phyloP scores from a whole-genome alignment of 1,140 invertebrate genomes.

The Euwallacea fornicatus region DNA sequence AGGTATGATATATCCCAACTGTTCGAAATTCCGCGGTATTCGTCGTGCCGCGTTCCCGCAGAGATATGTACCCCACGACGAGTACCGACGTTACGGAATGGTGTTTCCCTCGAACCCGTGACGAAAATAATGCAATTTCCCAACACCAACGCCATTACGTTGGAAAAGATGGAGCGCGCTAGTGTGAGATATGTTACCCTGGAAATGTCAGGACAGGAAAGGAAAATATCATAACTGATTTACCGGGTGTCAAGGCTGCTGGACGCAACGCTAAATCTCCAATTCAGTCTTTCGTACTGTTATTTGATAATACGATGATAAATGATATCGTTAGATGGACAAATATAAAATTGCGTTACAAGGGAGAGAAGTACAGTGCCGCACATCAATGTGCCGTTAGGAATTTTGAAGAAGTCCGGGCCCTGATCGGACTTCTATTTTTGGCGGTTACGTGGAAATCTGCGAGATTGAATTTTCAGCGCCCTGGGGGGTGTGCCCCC shows the following conservation, averaged over 20 bases:
- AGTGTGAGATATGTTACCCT: constrained; percentile 14
- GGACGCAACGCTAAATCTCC: constrained; percentile 40
- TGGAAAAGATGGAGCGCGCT: constrained; percentile 24
- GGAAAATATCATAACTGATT: constrained; percentile 43
- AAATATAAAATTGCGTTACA: constrained; percentile 34
- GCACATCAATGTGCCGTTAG: constrained; percentile 21
- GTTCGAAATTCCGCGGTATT: too few species aligned
- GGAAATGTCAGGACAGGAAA: constrained; percentile 39
- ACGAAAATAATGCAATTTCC: background rate
- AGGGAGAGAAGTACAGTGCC: constrained; percentile 21
- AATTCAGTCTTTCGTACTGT: constrained; percentile 44
- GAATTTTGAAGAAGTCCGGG: constrained; percentile 27
- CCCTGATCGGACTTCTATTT: constrained; percentile 30
- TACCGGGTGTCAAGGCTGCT: constrained; percentile 42
- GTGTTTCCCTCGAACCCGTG: too few species aligned
- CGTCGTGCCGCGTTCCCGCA: too few species aligned
- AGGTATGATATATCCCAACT: too few species aligned
- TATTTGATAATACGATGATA: constrained; percentile 43
- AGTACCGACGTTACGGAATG: too few species aligned
- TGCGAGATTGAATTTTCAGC: constrained; percentile 19
- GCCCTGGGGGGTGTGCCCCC: constrained; percentile 42
- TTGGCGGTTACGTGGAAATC: constrained; percentile 19
- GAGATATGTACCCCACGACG: too few species aligned
- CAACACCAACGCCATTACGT: background rate
- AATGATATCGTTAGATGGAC: constrained; percentile 38